These are phyloP conservation scores for Labeo rohita DNA, from an alignment of 2,113 vertebrate species.

Conservation along the genomic window DNA sequence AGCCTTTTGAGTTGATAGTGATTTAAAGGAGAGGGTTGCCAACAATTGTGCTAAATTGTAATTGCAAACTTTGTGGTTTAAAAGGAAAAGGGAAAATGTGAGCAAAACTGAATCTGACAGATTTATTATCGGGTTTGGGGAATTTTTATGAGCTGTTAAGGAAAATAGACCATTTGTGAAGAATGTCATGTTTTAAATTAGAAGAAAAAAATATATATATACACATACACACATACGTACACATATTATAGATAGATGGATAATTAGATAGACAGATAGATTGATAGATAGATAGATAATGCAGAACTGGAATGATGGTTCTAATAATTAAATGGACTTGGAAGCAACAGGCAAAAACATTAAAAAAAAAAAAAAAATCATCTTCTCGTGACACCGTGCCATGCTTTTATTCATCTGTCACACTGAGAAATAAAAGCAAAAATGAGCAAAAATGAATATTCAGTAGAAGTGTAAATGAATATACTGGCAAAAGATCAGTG, in stretches of 20 bases:
- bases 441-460: constrained; percentile 62
- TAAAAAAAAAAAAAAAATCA: constrained; percentile 51
- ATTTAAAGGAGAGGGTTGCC: constrained; percentile 67
- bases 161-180: background rate
- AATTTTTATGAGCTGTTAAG: constrained; percentile 55
- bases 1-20: constrained; percentile 63
- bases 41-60: constrained; percentile 17
- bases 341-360: constrained; percentile 37
- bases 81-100: constrained; percentile 46
- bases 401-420: constrained; percentile 40
- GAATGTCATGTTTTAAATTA: no score
- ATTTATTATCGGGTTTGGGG: constrained; percentile 46
- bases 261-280: no score
- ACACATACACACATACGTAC: no score
- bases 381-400: constrained; percentile 51
- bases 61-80: constrained; percentile 1
- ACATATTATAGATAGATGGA: no score
- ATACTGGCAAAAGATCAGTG: constrained; percentile 60
- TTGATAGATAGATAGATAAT: no score
- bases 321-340: background rate
- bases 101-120: constrained; percentile 29
- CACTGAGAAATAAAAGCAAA: constrained; percentile 52
- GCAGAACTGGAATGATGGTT: background rate
- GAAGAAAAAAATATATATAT: no score
- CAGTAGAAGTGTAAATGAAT: constrained; percentile 37